Percentiles rank a stretch among this genome's conserved stretches.
Conservation (phyloP, 92 coral and sea anemone species). For the Zoanthus gigantus region DNA sequence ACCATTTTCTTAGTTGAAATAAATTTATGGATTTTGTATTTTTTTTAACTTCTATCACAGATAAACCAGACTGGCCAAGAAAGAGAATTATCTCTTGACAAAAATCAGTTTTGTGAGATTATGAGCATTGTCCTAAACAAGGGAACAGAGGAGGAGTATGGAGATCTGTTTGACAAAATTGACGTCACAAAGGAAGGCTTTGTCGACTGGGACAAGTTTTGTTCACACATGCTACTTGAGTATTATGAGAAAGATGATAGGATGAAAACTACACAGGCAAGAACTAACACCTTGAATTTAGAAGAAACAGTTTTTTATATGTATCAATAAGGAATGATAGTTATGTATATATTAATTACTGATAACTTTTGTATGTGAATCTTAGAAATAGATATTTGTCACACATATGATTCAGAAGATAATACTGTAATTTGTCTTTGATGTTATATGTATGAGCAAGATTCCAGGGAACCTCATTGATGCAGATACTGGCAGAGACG, state of each 20-base stretch:
- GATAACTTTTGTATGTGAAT: too few species aligned
- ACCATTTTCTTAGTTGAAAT: too few species aligned
- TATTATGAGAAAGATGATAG: slow-evolving; percentile 99
- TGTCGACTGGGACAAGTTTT: slow-evolving; percentile 99
- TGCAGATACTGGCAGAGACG: too few species aligned
- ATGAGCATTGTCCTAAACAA: slow-evolving; percentile 90
- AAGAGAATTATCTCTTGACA: slow-evolving; percentile 85
- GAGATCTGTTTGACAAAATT: slow-evolving; percentile 88
- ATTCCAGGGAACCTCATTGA: not conserved
- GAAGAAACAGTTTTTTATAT: too few species aligned
- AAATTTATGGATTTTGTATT: not conserved
- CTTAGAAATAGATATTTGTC: too few species aligned
- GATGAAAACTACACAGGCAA: slow-evolving; percentile 98
- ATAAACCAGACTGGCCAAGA: slow-evolving; percentile 88
- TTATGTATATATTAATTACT: too few species aligned
- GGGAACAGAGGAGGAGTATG: slow-evolving; percentile 90
- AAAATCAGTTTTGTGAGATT: slow-evolving; percentile 96
- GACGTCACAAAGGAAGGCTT: slow-evolving; percentile 97
- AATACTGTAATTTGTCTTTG: not conserved
- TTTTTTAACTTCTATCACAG: slow-evolving; percentile 28
- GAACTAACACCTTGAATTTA: not conserved
- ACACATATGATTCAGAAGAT: too few species aligned
- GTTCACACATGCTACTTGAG: slow-evolving; percentile 96
- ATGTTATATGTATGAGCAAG: not conserved
- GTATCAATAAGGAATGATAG: too few species aligned